phyloP scores from a whole-genome alignment of 2,888 invertebrate species.

The Callinectes sapidus region DNA sequence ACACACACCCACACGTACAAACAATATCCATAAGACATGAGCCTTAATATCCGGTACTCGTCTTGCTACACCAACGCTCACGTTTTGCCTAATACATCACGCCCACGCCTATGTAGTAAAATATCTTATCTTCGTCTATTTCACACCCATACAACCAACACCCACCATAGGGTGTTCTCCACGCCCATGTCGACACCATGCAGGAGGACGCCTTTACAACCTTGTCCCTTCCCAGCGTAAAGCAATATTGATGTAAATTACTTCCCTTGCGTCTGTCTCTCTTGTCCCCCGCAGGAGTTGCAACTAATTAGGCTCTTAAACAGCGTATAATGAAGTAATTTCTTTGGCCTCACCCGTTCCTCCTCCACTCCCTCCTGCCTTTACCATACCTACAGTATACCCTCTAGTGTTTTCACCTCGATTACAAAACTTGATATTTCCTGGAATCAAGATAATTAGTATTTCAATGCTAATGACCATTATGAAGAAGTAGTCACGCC shows the following conservation, averaged over 20 bases:
- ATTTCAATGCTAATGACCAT: not conserved
- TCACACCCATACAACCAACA: too few relatives aligned
- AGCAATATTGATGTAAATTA: not conserved
- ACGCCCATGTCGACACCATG: too few relatives aligned
- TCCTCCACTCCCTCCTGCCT: not conserved
- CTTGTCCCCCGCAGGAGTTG: not conserved
- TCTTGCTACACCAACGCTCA: too few relatives aligned
- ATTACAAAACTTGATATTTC: not conserved
- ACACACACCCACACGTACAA: too few relatives aligned
- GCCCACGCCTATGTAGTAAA: too few relatives aligned
- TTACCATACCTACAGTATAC: not conserved
- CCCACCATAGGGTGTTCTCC: too few relatives aligned
- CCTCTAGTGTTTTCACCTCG: not conserved
- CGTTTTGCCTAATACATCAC: too few relatives aligned
- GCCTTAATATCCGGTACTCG: too few relatives aligned
- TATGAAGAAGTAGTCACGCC: not conserved
- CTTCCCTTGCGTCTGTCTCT: not conserved
- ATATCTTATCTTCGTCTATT: too few relatives aligned
- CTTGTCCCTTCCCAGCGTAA: not conserved
- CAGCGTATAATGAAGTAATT: slow-evolving; percentile 10
- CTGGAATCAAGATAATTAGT: not conserved
- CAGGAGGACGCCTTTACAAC: not conserved
- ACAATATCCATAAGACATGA: too few relatives aligned
- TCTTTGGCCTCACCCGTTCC: not conserved
- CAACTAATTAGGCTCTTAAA: slow-evolving; percentile 3